phyloP scores from a whole-genome alignment of 2,113 vertebrate genomes.

The Heliornis fulica region DNA sequence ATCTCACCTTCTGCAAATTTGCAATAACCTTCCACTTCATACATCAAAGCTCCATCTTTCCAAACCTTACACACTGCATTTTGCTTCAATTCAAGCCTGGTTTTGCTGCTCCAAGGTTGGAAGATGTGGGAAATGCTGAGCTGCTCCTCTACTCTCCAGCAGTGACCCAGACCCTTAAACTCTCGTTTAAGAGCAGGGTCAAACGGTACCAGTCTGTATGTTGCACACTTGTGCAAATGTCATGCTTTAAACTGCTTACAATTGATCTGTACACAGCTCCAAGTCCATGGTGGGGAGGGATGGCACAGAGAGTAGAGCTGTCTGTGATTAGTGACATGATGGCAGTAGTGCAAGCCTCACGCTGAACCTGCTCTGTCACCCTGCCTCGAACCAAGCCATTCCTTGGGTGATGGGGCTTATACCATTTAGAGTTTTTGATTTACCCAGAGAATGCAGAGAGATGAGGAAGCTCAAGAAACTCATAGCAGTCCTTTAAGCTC shows the following conservation, averaged over 20 bases:
- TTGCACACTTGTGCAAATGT: not conserved
- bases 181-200: not conserved
- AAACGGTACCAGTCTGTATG: not conserved
- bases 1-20: not conserved
- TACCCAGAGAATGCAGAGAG: not conserved
- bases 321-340: not conserved
- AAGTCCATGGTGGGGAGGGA: not conserved
- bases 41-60: not conserved
- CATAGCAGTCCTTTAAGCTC: not conserved
- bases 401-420: not conserved
- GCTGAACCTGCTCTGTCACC: not conserved
- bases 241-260: not conserved
- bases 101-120: not conserved
- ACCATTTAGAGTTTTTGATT: not conserved
- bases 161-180: not conserved
- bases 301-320: fast-evolving
- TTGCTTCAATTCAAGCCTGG: not conserved
- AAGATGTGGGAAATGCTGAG: not conserved
- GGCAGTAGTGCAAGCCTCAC: not conserved
- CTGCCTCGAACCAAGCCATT: not conserved
- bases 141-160: not conserved
- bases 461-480: not conserved
- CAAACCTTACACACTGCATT: not conserved
- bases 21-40: not conserved
- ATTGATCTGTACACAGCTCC: not conserved